Evolutionary conservation across 2,113 vertebrate genomes (phyloP).

Genomic region (Formicarius rufipectus): DNA sequence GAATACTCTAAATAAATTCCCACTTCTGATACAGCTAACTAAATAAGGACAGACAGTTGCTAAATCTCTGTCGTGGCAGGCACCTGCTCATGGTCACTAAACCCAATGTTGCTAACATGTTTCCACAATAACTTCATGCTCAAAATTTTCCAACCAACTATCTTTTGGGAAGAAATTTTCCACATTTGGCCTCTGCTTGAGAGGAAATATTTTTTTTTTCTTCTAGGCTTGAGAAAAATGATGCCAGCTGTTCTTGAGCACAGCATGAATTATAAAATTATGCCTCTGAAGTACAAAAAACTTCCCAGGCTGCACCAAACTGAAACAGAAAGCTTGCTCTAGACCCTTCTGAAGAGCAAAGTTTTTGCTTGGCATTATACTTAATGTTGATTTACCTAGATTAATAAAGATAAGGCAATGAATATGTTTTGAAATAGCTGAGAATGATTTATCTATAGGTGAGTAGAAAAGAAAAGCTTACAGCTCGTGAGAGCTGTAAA

Average conservation of each 20-base stretch:
- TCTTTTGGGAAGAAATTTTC: slow-evolving; percentile 40
- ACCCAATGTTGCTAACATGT: neutral
- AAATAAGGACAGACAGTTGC: neutral
- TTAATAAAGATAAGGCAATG: neutral
- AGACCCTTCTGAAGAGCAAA: neutral
- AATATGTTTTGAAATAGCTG: neutral
- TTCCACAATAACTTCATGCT: slow-evolving; percentile 41
- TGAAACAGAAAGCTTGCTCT: neutral
- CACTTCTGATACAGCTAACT: neutral
- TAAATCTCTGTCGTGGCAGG: slow-evolving; percentile 7
- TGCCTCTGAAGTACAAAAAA: neutral
- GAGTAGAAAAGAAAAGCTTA: neutral
- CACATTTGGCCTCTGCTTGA: slow-evolving; percentile 27
- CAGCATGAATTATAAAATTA: neutral
- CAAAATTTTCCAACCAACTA: slow-evolving; percentile 36
- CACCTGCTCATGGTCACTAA: slow-evolving; percentile 34
- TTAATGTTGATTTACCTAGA: neutral
- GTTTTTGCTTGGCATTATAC: neutral
- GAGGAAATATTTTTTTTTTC: neutral
- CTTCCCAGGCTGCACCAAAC: neutral
- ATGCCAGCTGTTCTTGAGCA: slow-evolving; percentile 33
- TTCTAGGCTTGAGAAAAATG: slow-evolving; percentile 13
- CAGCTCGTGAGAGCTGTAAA: neutral
- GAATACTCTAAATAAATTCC: neutral
- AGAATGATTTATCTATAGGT: neutral